phyloP scores from a whole-genome alignment of 1,140 invertebrate species.

The Euglossa dilemma region DNA sequence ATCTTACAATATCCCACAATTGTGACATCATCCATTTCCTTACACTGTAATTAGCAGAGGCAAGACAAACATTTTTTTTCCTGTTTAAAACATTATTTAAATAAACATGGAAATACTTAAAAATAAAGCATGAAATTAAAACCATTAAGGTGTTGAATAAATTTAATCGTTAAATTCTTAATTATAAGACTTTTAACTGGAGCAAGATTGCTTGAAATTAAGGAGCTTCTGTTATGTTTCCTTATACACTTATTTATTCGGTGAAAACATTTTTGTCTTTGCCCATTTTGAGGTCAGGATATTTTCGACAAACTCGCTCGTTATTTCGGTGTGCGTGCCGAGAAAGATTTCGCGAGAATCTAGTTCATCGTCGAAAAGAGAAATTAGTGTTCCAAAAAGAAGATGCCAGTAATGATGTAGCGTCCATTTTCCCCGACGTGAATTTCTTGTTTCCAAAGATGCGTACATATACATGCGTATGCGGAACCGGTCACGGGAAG shows the following conservation, averaged over 20 bases:
- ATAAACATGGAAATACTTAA: not conserved
- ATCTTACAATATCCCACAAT: not conserved
- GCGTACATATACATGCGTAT: not conserved
- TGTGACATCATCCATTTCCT: not conserved
- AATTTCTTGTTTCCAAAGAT: slow-evolving; percentile 13
- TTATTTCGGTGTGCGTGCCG: not conserved
- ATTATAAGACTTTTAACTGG: not conserved
- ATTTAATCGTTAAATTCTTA: not conserved
- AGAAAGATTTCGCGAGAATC: slow-evolving; percentile 5
- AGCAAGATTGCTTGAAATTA: not conserved
- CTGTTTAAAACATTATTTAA: not conserved
- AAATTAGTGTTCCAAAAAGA: not conserved
- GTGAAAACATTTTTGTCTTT: not conserved
- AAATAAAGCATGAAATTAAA: not conserved
- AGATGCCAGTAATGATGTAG: not conserved
- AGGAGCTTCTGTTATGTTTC: not conserved
- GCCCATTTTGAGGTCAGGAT: not conserved
- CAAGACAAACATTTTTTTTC: not conserved
- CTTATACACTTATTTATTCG: not conserved
- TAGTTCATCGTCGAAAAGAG: not conserved
- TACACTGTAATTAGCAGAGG: not conserved
- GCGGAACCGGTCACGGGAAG: slow-evolving; percentile 30
- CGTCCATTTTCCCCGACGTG: not conserved
- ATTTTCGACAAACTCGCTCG: not conserved
- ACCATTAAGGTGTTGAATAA: too few relatives aligned